Evolutionary conservation across 2,888 invertebrate genomes (phyloP).

Genomic region (Chrysolina americana): DNA sequence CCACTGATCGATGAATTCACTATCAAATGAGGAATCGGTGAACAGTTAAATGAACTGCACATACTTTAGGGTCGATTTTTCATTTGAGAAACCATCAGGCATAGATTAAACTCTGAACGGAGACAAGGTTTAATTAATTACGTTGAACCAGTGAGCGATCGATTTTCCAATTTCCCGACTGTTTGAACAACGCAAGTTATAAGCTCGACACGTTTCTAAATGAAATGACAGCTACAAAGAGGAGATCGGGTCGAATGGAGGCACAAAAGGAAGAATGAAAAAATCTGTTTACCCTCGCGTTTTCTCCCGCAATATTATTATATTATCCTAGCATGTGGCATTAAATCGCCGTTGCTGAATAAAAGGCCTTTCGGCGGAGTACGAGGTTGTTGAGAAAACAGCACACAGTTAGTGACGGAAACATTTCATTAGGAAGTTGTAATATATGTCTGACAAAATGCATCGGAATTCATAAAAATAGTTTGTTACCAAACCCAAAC

Average conservation of each 20-base stretch:
- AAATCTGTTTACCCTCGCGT: conserved; percentile 47
- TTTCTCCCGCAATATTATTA: conserved; percentile 49
- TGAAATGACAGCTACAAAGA: conserved; percentile 26
- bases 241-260: background rate
- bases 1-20: background rate
- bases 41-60: background rate
- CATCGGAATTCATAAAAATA: too few relatives aligned
- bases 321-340: conserved; percentile 52
- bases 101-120: conserved; percentile 28
- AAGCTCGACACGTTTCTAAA: conserved; percentile 19
- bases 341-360: conserved; percentile 50
- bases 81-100: conserved; percentile 24
- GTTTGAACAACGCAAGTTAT: conserved; percentile 14
- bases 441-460: too few relatives aligned
- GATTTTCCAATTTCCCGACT: conserved; percentile 28
- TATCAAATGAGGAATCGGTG: background rate
- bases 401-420: background rate
- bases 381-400: conserved; percentile 12
- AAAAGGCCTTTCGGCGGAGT: conserved; percentile 43
- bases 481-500: too few relatives aligned
- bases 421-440: background rate
- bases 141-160: conserved; percentile 27
- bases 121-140: conserved; percentile 31
- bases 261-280: conserved; percentile 5
- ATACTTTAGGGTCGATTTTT: conserved; percentile 34